Evolutionary conservation across 2,888 invertebrate genomes (phyloP), one percentile per base, ranked within the genome.

Genomic region (Tachystola acroxantha): DNA sequence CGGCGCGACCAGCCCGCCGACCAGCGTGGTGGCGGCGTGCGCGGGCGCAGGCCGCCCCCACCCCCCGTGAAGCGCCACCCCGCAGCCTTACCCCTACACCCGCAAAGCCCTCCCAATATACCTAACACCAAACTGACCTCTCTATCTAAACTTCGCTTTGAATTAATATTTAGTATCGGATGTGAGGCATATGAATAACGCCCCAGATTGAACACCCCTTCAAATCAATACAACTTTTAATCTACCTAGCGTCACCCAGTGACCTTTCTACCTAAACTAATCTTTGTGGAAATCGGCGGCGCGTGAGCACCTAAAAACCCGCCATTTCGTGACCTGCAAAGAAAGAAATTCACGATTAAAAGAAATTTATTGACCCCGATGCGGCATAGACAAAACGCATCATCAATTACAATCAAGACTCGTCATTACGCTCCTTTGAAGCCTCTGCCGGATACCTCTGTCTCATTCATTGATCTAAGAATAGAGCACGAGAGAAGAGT

Each of bases 1-100:
- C 88, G 92, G 89, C 88, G 89, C 87, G 64, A 89, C 90, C 88
- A 90, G 84, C 77, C 89, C 90, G 67, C 89, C 90, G 67, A 88
- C 90, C 89, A 89, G 82, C 88, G 82, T 88, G 82, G 85, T 81
- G 76, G 86, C 84, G 70, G 84, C 85, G 81, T 82, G 84, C 72
- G 85, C 82, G 73, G 82, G 84, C 80, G 84, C 85, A 50, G 86
- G 87, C 86, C 88, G 89, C 87, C 89, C 88, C 88, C 89, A 88
- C 69, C 89, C 89, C 71, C 88, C 88, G 87, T 88, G 88, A 47
- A 80, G 72, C 69, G 80, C 84, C 89, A 89, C 88, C 76, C 64
- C 78, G 67, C 58, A 50, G 51, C 54, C 54, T 58, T 64, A 41
- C 47, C 57, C 61, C 50, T 60, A 53, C 51, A 51, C 59, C 50